These are phyloP conservation scores for Hololepta plana DNA, from an alignment of 2,888 invertebrate species.

Conservation along the genomic window DNA sequence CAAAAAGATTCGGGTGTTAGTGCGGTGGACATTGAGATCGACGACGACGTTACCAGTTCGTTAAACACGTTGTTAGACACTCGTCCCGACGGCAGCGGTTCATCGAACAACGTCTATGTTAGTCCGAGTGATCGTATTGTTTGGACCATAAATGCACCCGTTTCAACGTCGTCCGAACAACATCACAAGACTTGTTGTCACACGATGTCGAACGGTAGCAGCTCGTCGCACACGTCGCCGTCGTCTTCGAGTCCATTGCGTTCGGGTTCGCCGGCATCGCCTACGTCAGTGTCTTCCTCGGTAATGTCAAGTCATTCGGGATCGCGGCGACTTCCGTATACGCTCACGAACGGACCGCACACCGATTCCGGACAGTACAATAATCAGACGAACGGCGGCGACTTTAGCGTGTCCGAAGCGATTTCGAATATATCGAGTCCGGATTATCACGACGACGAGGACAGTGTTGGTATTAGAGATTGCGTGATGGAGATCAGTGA, in stretches of 20 bases:
- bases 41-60: conserved; percentile 86
- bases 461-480: conserved; percentile 59
- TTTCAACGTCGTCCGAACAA: conserved; percentile 36
- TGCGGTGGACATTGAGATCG: conserved; percentile 79
- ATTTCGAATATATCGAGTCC: conserved; percentile 81
- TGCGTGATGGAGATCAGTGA: conserved; percentile 76
- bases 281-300: conserved; percentile 74
- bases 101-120: conserved; percentile 12
- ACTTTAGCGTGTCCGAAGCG: conserved; percentile 69
- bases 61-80: conserved; percentile 76
- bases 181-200: conserved; percentile 35
- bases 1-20: conserved; percentile 64
- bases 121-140: conserved; percentile 47
- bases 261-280: conserved; percentile 51
- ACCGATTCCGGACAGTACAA: conserved; percentile 14
- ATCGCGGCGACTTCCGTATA: conserved; percentile 38
- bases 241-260: conserved; percentile 60
- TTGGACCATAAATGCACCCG: conserved; percentile 86
- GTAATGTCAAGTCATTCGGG: conserved; percentile 66
- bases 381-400: conserved; percentile 37
- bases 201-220: conserved; percentile 38
- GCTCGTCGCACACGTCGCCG: conserved; percentile 32
- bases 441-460: conserved; percentile 72
- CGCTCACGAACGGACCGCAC: conserved; percentile 25
- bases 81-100: conserved; percentile 19